These are phyloP conservation scores for Ariopsis seemanni DNA, from an alignment of 2,113 vertebrate genomes.

Conservation along the genomic window DNA sequence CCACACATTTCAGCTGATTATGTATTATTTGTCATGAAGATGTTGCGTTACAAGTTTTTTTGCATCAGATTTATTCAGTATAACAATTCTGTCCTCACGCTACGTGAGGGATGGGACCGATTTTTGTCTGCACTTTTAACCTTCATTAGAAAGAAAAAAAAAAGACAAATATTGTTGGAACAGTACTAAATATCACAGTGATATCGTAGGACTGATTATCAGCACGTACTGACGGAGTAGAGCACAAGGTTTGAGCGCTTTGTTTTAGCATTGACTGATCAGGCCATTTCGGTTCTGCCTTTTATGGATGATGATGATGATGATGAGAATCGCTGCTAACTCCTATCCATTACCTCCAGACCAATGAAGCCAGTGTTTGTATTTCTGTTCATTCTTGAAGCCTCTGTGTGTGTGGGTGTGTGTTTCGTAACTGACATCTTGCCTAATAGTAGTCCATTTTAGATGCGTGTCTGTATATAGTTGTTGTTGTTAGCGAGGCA, in stretches of 20 bases:
- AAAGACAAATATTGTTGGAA: too few relatives aligned
- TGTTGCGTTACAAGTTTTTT: background rate
- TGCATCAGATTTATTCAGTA: background rate
- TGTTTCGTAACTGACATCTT: conserved; percentile 23
- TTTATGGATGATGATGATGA: background rate
- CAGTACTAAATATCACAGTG: background rate
- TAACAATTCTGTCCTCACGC: background rate
- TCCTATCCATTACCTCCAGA: conserved; percentile 7
- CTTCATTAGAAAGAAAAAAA: too few relatives aligned
- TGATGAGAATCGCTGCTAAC: background rate
- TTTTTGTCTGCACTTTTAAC: background rate
- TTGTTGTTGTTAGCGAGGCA: conserved; percentile 22
- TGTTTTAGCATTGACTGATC: conserved; percentile 47
- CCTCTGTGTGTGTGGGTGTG: conserved; percentile 49
- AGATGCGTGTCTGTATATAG: background rate
- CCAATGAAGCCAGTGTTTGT: conserved; percentile 45
- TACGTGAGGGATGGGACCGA: background rate
- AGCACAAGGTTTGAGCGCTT: conserved; percentile 69
- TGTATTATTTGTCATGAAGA: background rate
- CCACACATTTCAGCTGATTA: background rate
- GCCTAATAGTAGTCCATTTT: background rate
- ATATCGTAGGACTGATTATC: background rate
- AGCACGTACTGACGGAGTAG: background rate
- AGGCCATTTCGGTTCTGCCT: background rate
- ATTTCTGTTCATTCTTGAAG: conserved; percentile 20